Evolutionary conservation across 2,797 vertebrate genomes (phyloP).

Genomic region (Manis crassicaudata): DNA sequence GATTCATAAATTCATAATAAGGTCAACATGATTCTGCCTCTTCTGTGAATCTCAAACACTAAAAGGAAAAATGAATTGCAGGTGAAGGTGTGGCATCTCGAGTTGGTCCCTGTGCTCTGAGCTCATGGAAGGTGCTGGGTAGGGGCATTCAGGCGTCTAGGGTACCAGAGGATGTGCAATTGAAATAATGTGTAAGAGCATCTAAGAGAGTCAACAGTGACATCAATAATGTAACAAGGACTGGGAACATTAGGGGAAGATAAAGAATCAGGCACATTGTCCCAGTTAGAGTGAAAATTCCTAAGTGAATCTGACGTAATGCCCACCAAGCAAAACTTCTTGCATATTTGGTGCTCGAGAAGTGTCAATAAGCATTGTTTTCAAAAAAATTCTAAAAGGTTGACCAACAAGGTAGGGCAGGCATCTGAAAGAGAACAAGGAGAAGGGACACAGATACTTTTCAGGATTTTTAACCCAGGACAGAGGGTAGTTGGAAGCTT

Average conservation of each 20-base stretch:
- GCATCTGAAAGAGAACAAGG: neutral
- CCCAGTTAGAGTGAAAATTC: neutral
- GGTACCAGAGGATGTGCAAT: neutral
- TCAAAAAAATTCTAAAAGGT: neutral
- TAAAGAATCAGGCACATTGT: neutral
- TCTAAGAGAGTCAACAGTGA: neutral
- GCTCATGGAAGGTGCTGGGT: neutral
- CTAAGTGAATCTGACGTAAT: neutral
- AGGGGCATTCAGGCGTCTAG: neutral
- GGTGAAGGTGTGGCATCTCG: neutral
- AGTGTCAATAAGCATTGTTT: neutral
- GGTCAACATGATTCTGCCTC: neutral
- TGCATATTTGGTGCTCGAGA: neutral
- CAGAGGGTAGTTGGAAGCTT: too few species aligned
- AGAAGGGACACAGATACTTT: neutral
- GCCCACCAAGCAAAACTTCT: neutral
- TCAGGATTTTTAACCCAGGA: neutral
- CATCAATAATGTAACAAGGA: neutral
- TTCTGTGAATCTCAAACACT: neutral
- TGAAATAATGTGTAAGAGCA: neutral
- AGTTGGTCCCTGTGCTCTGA: neutral
- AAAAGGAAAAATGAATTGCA: neutral
- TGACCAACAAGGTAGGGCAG: neutral
- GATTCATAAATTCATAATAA: neutral
- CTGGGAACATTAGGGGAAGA: neutral